These are phyloP conservation scores for Dicyrtomina minuta DNA, from an alignment of 2,888 invertebrate species.

Conservation along the genomic window DNA sequence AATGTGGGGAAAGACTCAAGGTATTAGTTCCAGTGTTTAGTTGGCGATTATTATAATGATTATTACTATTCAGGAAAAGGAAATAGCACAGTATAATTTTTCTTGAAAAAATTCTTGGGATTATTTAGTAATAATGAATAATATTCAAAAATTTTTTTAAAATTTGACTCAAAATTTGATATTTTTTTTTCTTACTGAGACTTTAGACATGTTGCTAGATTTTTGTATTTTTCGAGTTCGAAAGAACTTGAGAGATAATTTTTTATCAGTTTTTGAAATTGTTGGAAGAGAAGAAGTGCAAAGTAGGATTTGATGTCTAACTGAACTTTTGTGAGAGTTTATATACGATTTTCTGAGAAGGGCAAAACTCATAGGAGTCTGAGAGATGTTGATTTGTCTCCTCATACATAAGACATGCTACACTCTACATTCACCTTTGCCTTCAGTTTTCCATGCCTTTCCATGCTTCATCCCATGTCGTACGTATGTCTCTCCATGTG, in stretches of 20 bases:
- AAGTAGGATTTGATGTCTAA: slow-evolving; percentile 18
- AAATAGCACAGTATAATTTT: too few relatives aligned
- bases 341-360: slow-evolving; percentile 33
- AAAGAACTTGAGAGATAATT: too few relatives aligned
- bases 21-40: neutral
- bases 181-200: neutral
- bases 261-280: slow-evolving; percentile 1
- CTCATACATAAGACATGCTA: too few relatives aligned
- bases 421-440: slow-evolving; percentile 36
- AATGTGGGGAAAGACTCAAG: neutral
- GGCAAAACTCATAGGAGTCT: slow-evolving; percentile 32
- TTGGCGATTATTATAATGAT: neutral
- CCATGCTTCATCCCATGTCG: neutral
- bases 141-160: neutral
- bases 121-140: neutral
- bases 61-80: neutral
- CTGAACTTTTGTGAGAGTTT: slow-evolving; percentile 13
- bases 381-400: slow-evolving; percentile 18
- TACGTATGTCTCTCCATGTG: too few relatives aligned
- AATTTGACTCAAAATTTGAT: neutral
- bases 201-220: slow-evolving; percentile 31
- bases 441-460: slow-evolving; percentile 22
- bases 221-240: too few relatives aligned
- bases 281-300: neutral
- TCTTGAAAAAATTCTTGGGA: too few relatives aligned